Conservation (phyloP, 2,113 vertebrate species). For the Hiodon alosoides region DNA sequence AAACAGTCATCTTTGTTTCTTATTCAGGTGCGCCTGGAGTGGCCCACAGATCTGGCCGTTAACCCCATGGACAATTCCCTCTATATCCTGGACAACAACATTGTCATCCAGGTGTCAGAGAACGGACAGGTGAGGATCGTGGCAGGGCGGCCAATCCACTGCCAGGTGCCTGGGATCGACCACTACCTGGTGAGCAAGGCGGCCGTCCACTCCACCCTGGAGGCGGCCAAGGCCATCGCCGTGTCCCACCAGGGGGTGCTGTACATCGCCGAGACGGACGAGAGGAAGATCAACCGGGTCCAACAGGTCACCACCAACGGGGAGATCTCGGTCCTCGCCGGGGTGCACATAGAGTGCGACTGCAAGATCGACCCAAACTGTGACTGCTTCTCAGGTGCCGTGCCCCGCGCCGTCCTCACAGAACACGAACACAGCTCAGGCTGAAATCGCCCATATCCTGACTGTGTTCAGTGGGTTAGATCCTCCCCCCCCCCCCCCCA, state of each 20-base stretch:
- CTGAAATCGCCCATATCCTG: no score
- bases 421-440: background rate
- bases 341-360: conserved; percentile 90
- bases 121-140: conserved; percentile 81
- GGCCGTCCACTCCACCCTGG: conserved; percentile 82
- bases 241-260: conserved; percentile 86
- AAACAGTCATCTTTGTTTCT: conserved; percentile 2
- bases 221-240: conserved; percentile 86
- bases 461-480: no score
- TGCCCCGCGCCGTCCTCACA: background rate
- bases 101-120: conserved; percentile 92
- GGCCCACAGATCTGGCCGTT: conserved; percentile 91
- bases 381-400: conserved; percentile 90
- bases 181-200: conserved; percentile 85
- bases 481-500: no score
- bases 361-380: conserved; percentile 98
- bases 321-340: conserved; percentile 84
- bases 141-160: conserved; percentile 92
- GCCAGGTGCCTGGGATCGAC: conserved; percentile 87
- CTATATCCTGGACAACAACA: conserved; percentile 96
- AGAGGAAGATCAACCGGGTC: conserved; percentile 92
- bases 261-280: conserved; percentile 92
- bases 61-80: conserved; percentile 95
- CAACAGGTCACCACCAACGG: conserved; percentile 94
- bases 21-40: conserved; percentile 86